Evolutionary conservation across 1,140 invertebrate genomes (phyloP).

Genomic region (Leptinotarsa undecemlineata): DNA sequence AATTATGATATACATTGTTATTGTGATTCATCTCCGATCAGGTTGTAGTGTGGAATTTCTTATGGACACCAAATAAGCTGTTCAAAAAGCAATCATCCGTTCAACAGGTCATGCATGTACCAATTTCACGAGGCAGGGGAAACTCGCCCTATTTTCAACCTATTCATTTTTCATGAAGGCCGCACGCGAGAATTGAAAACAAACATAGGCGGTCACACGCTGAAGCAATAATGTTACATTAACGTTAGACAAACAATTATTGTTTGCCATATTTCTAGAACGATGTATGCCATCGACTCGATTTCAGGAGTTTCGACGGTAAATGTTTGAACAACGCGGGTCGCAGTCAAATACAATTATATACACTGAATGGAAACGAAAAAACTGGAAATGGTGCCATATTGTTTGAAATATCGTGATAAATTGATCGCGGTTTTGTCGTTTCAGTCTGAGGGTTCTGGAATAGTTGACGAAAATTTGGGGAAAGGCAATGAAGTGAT

Average conservation of each 20-base stretch:
- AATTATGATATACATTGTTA: too few species aligned
- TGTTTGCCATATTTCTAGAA: slow-evolving; percentile 30
- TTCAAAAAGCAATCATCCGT: too few species aligned
- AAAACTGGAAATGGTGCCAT: neutral
- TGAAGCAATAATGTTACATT: slow-evolving; percentile 19
- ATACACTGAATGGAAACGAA: neutral
- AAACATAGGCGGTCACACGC: slow-evolving; percentile 14
- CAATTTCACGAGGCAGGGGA: too few species aligned
- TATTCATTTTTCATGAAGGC: too few species aligned
- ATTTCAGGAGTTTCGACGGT: slow-evolving; percentile 1
- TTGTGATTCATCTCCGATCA: too few species aligned
- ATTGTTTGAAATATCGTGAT: neutral
- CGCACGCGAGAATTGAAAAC: slow-evolving; percentile 18
- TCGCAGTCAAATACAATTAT: neutral
- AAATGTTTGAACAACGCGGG: neutral
- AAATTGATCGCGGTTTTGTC: neutral
- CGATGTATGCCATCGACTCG: slow-evolving; percentile 7
- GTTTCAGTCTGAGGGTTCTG: too few species aligned
- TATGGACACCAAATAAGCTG: too few species aligned
- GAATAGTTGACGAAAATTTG: too few species aligned
- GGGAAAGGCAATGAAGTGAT: too few species aligned
- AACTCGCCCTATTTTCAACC: too few species aligned
- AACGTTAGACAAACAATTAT: slow-evolving; percentile 31
- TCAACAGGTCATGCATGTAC: too few species aligned
- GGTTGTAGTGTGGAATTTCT: too few species aligned